Evolutionary conservation across 2,888 invertebrate genomes (phyloP), one percentile per base, ranked within the genome.

Genomic region (Chloroclysta siterata): DNA sequence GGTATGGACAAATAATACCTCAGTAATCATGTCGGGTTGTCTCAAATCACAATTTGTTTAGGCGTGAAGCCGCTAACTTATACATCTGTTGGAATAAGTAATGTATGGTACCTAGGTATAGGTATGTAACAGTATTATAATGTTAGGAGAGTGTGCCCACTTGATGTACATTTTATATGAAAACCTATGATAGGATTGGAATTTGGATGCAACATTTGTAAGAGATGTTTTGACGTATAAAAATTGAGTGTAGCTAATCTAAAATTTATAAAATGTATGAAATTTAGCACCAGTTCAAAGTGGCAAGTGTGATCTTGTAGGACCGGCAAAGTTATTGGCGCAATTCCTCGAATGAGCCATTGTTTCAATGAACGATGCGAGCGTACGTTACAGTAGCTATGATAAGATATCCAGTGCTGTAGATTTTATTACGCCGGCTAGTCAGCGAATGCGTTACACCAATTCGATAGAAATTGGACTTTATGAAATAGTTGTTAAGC

Each of bases 1-100:
- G 80, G 79, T 79, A 81, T 78, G 80, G 79, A 79, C 80, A 74
- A 80, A 74, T 68, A 81, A 77, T 85, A 85, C 86, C 85, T 83
- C 84, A 80, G 72, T 74, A 75, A 78, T 77, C 75, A 72, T 76
- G 73, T 74, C 72, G 78, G 82, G 78, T 83, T 80, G 81, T 82
- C 77, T 69, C 68, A 57, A 69, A 84, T 83, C 81, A 82, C 82
- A 83, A 83, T 74, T 66, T 70, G 68, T 65, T 60, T 52, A 63
- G 41, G 56, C 64, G 65, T 63, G 63, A 62, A 65, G 66, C 56
- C 65, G 64, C 66, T 52, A 14, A 54, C 57, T 57, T 65, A 28
- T 55, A 53, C 54, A 60, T 57, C 60, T 55, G 61, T 57, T 53
- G 57, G 65, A 55, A 53, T 59, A 59, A 61, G 46, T 61, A 57